A percentile compares a stretch with the other conserved stretches of the same genome.
Conservation (phyloP, 1,140 invertebrate genomes). For the Drosophila sp. region DNA sequence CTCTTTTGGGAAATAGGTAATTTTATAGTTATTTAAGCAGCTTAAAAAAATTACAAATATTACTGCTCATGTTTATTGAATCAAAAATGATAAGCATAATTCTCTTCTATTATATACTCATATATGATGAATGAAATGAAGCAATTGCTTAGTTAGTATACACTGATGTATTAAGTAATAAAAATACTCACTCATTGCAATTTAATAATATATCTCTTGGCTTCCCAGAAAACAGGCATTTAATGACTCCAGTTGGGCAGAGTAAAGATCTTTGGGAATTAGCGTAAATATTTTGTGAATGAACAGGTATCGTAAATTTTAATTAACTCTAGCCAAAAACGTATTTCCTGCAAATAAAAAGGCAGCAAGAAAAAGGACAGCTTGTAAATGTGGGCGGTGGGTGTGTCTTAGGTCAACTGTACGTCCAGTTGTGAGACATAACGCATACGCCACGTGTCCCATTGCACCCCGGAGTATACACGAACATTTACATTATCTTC, state of each 20-base stretch:
- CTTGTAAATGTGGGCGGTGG: slow-evolving; percentile 47
- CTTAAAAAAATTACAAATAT: too few relatives aligned
- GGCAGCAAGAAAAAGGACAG: slow-evolving; percentile 32
- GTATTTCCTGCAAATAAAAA: slow-evolving; percentile 86
- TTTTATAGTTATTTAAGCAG: too few relatives aligned
- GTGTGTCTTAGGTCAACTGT: slow-evolving; percentile 56
- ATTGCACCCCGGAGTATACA: slow-evolving; percentile 53
- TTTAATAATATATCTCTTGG: too few relatives aligned
- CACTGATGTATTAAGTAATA: too few relatives aligned
- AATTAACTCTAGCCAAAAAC: slow-evolving; percentile 86
- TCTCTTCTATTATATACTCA: too few relatives aligned
- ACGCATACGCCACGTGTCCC: slow-evolving; percentile 46
- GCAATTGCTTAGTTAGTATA: too few relatives aligned
- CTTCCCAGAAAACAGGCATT: too few relatives aligned
- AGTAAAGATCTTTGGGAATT: slow-evolving; percentile 44
- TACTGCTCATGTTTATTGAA: too few relatives aligned
- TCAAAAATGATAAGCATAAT: too few relatives aligned
- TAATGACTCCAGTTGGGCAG: neutral
- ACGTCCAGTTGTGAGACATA: slow-evolving; percentile 27
- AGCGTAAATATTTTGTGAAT: slow-evolving; percentile 66
- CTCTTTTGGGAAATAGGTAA: too few relatives aligned
- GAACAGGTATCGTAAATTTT: slow-evolving; percentile 84
- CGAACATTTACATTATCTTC: slow-evolving; percentile 50
- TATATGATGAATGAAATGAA: too few relatives aligned
- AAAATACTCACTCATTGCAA: too few relatives aligned